These are phyloP conservation scores for Lucinisca nassula DNA, from an alignment of 2,888 invertebrate genomes.

Conservation along the genomic window DNA sequence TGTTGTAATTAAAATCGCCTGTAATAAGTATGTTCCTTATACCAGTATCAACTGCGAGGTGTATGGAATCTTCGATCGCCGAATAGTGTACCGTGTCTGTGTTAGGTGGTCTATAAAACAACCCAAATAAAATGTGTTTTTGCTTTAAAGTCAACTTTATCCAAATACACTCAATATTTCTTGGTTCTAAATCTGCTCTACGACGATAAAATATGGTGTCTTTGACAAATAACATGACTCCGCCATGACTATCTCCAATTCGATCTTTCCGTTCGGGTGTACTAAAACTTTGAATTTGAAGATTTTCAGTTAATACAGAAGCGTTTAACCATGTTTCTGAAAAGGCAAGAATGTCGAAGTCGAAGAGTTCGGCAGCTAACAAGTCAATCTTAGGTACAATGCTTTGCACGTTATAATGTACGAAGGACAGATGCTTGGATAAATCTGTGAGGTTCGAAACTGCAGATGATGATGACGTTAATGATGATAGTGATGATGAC, in stretches of 20 bases:
- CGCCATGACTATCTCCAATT: conserved; percentile 18
- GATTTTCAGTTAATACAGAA: background rate
- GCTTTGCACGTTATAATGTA: no score
- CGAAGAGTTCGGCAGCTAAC: no score
- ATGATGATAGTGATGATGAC: no score
- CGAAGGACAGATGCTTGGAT: no score
- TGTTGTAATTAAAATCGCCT: conserved; percentile 8
- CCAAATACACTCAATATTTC: conserved; percentile 28
- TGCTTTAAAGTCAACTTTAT: background rate
- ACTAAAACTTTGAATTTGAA: background rate
- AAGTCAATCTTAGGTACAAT: no score
- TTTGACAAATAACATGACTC: conserved; percentile 31
- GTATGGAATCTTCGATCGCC: conserved; percentile 8
- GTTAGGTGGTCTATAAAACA: conserved; percentile 18
- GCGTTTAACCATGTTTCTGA: conserved; percentile 20
- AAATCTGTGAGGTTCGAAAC: no score
- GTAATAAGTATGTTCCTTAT: background rate
- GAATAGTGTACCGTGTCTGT: background rate
- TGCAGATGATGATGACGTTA: no score
- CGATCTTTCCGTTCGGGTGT: conserved; percentile 20
- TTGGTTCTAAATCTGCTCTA: conserved; percentile 8
- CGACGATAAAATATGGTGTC: conserved; percentile 5
- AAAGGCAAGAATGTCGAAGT: background rate
- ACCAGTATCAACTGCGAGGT: background rate
- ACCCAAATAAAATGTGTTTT: conserved; percentile 24